phyloP scores from a whole-genome alignment of 2,113 vertebrate species.

The Rattus rattus region DNA sequence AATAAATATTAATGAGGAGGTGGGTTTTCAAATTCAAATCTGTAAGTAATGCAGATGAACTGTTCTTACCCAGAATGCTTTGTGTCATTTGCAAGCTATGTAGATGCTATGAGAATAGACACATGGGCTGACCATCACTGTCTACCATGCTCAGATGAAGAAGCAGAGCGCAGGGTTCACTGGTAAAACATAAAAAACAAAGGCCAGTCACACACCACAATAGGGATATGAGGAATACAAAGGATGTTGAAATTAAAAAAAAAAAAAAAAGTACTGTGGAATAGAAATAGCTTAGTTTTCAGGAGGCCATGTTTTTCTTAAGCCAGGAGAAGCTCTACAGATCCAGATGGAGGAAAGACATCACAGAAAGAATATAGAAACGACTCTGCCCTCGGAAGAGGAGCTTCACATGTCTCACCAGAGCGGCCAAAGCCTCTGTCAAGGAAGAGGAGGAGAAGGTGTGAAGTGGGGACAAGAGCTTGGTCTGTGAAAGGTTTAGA shows the following conservation, averaged over 20 bases:
- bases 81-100: not conserved
- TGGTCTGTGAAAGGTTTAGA: not conserved
- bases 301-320: no score
- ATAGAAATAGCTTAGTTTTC: not conserved
- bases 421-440: not conserved
- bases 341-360: no score
- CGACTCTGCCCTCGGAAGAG: fast-evolving
- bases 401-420: not conserved
- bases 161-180: not conserved
- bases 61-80: no score
- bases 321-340: not conserved
- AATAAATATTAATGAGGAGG: not conserved
- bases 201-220: not conserved
- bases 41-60: not conserved
- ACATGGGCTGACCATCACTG: no score
- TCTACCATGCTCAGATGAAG: not conserved
- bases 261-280: not conserved
- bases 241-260: not conserved
- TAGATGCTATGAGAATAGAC: no score
- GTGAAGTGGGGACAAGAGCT: not conserved
- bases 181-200: not conserved
- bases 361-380: not conserved
- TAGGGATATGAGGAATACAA: not conserved
- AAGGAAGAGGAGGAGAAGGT: not conserved
- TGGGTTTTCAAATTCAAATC: not conserved